Evolutionary conservation across 2,888 invertebrate genomes (phyloP).

Genomic region (Malthinus flaveolus): DNA sequence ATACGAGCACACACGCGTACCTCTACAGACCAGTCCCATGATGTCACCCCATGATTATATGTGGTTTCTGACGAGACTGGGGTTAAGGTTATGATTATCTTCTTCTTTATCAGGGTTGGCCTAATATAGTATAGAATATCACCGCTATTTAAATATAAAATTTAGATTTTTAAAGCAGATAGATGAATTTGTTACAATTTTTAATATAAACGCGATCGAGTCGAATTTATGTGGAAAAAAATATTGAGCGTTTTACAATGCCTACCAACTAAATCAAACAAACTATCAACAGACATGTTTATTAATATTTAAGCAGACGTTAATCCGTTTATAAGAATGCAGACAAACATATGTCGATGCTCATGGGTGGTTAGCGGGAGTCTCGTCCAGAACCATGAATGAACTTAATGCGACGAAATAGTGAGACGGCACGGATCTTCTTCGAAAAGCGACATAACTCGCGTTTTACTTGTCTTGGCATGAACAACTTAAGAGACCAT

Average conservation of each 20-base stretch:
- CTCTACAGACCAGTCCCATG: constrained; percentile 29
- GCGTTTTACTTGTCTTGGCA: constrained; percentile 28
- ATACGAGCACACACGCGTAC: constrained; percentile 29
- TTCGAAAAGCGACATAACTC: constrained; percentile 35
- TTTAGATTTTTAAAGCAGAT: constrained; percentile 4
- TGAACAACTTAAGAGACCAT: constrained; percentile 21
- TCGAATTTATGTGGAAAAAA: not conserved
- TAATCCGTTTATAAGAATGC: constrained; percentile 37
- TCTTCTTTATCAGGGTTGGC: constrained; percentile 31
- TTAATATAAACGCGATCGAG: not conserved
- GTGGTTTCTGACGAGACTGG: constrained; percentile 31
- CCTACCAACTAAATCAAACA: constrained; percentile 35
- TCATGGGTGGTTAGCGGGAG: constrained; percentile 35
- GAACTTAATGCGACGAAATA: constrained; percentile 38
- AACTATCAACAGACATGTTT: constrained; percentile 38
- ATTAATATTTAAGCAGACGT: constrained; percentile 37
- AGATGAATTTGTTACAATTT: constrained; percentile 5
- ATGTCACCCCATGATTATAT: constrained; percentile 36
- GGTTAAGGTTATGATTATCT: constrained; percentile 34
- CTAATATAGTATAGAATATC: constrained; percentile 28
- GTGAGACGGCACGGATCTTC: constrained; percentile 41
- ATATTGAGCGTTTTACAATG: constrained; percentile 18
- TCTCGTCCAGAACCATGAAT: constrained; percentile 29
- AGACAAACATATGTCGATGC: constrained; percentile 33
- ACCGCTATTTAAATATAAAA: constrained; percentile 8